These are phyloP conservation scores for Zonitis immaculata DNA, from an alignment of 2,888 invertebrate species.

Conservation along the genomic window DNA sequence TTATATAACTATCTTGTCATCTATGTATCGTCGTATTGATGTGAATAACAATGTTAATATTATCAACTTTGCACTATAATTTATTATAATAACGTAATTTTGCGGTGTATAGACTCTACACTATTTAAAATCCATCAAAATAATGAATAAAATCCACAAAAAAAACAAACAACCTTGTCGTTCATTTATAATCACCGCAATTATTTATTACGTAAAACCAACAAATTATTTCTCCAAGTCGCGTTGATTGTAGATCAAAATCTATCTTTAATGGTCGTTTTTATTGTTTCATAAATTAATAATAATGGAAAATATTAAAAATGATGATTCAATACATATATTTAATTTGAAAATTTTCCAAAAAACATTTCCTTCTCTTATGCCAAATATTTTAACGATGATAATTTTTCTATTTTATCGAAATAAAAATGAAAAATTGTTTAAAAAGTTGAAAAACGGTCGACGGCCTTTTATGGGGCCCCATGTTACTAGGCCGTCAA, in stretches of 20 bases:
- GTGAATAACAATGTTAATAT: slow-evolving; percentile 11
- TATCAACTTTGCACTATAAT: slow-evolving; percentile 15
- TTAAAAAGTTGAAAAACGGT: not conserved
- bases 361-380: not conserved
- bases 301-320: not conserved
- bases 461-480: not conserved
- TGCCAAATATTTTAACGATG: too few relatives aligned
- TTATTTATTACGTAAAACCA: not conserved
- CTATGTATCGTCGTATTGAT: too few relatives aligned
- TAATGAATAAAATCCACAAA: not conserved
- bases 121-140: not conserved
- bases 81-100: slow-evolving; percentile 10
- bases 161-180: not conserved
- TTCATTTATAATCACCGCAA: not conserved
- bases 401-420: not conserved
- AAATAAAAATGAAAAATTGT: not conserved
- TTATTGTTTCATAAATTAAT: too few relatives aligned
- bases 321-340: not conserved
- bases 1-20: slow-evolving; percentile 8
- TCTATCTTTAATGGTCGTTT: too few relatives aligned
- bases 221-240: not conserved
- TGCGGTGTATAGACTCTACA: too few relatives aligned
- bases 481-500: not conserved
- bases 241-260: not conserved
- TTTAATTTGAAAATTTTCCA: not conserved